These are phyloP conservation scores for Numenius arquata DNA, from an alignment of 2,113 vertebrate genomes.

Conservation along the genomic window DNA sequence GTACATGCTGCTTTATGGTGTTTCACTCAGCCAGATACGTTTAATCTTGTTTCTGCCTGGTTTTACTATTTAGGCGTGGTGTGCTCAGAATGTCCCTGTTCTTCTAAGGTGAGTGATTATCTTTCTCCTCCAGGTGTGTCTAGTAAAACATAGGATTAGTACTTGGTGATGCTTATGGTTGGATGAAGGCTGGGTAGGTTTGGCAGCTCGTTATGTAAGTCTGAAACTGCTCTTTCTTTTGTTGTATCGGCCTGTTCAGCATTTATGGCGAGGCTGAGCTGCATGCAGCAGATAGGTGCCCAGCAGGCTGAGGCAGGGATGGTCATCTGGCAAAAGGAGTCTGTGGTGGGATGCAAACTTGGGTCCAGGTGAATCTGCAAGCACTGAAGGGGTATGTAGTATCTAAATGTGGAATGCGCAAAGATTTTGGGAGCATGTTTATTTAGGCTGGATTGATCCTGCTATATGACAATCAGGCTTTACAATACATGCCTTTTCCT, in stretches of 20 bases:
- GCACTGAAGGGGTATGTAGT: not conserved
- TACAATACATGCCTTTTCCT: not conserved
- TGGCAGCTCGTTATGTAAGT: slow-evolving; percentile 31
- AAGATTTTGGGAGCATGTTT: not conserved
- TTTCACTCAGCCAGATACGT: not conserved
- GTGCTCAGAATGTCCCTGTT: not conserved
- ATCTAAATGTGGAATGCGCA: not conserved
- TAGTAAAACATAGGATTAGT: not conserved
- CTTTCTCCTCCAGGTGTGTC: slow-evolving; percentile 2
- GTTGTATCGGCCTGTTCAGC: not conserved
- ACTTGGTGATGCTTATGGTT: slow-evolving; percentile 24
- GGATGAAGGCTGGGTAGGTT: slow-evolving; percentile 31
- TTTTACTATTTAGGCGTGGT: not conserved
- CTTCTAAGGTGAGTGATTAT: not conserved
- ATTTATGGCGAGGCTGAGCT: not conserved
- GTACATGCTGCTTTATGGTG: not conserved
- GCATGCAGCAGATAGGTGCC: not conserved
- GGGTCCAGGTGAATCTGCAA: not conserved
- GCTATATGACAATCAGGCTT: not conserved
- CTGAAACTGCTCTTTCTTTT: not conserved
- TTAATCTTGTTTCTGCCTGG: not conserved
- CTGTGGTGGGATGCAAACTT: not conserved
- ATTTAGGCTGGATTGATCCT: not conserved
- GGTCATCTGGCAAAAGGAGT: not conserved
- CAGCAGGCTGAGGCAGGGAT: not conserved